These are phyloP conservation scores for Erythrolamprus reginae DNA, from an alignment of 2,113 vertebrate species.

Conservation along the genomic window DNA sequence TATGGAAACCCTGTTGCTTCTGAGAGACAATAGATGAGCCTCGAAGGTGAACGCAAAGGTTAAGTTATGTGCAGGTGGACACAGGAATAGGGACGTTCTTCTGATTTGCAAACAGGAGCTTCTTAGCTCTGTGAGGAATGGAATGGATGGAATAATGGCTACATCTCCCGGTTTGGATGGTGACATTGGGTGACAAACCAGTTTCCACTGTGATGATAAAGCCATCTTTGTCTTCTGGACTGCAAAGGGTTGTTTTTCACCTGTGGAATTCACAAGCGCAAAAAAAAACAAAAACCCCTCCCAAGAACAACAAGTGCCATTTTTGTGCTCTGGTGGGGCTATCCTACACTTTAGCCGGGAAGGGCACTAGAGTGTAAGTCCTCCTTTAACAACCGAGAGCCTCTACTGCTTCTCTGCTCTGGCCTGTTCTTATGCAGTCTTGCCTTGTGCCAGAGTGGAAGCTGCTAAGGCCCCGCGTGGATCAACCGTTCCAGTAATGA, in stretches of 20 bases:
- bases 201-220: conserved; percentile 54
- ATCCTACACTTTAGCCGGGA: conserved; percentile 57
- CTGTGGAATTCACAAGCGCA: conserved; percentile 58
- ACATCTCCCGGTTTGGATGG: conserved; percentile 41
- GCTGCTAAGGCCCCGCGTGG: accelerated
- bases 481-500: background rate
- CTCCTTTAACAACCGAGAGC: conserved; percentile 51
- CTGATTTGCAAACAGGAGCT: conserved; percentile 43
- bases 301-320: conserved; percentile 38
- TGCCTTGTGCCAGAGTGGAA: conserved; percentile 17
- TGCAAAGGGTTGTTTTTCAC: conserved; percentile 51
- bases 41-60: conserved; percentile 35
- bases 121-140: conserved; percentile 43
- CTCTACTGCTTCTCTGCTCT: conserved; percentile 50
- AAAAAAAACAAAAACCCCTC: no score
- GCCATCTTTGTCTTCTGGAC: conserved; percentile 59
- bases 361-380: conserved; percentile 59
- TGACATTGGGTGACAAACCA: conserved; percentile 37
- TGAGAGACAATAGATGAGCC: conserved; percentile 61
- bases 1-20: conserved; percentile 63
- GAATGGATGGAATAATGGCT: conserved; percentile 38
- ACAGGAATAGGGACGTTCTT: conserved; percentile 36
- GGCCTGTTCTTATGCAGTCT: no score
- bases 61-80: conserved; percentile 31
- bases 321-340: conserved; percentile 54